Base-by-base conservation (phyloP, 2,797 vertebrate species). In the Psittacula derbiana region DNA sequence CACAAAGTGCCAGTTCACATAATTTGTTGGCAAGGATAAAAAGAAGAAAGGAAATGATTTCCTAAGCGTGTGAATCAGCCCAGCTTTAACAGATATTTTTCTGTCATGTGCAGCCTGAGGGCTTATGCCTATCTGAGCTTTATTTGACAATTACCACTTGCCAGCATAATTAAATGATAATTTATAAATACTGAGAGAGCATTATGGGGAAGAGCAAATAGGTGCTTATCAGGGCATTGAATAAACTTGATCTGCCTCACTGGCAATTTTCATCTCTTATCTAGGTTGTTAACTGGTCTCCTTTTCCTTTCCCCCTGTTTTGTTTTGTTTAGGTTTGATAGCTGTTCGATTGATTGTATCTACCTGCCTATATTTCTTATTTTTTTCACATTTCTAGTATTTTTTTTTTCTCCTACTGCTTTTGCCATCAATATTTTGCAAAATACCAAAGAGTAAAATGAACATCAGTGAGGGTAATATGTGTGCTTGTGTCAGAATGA, bases 161-260 rank as follows among this genome's bases (percentile, higher is more conserved):
- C 98, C 98, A 98, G 97, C 97, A 98, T 99, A 99, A 98, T 98
- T 98, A 98, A 99, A 98, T 98, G 98, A 98, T 98, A 98, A 98
- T 99, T 99, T 99, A 98, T 98, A 98, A 99, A 98, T 98, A 98
- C 98, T 98, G 98, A 98, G 98, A 98, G 98, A 98, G 98, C 98
- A 98, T 98, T 98, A 98, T 98, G 98, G 98, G 97, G 97, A 98
- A 98, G 98, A 98, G 98, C 98, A 98, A 98, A 98, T 98, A 98
- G 98, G 98, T 98, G 98, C 98, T 98, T 98, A 98, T 98, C 98
- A 97, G 98, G 97, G 97, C 97, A 97, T 95, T 98, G 98, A 98
- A 98, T 98, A 98, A 98, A 98, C 98, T 98, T 98, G 97, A 98
- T 98, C 98, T 98, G 98, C 98, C 98, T 98, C 97, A 98, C 95